Evolutionary conservation across 2,888 invertebrate genomes (phyloP).

Genomic region (Microchrysa polita): DNA sequence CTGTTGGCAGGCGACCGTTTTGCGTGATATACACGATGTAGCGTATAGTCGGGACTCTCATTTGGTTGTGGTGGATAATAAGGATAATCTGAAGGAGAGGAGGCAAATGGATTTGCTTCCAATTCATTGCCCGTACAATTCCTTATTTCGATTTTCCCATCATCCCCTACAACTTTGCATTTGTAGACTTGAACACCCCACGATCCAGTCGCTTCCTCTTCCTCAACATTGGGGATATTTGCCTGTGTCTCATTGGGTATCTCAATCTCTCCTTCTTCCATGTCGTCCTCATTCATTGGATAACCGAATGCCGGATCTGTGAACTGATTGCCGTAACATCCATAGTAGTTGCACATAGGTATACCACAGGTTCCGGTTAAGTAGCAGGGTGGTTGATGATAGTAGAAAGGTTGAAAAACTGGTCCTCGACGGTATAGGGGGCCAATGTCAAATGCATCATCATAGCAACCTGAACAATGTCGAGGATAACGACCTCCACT

Average conservation of each 20-base stretch:
- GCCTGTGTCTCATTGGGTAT: not conserved
- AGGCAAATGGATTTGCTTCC: conserved; percentile 49
- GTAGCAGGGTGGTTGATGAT: conserved; percentile 50
- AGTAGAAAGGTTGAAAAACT: conserved; percentile 47
- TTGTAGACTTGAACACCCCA: conserved; percentile 46
- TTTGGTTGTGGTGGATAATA: conserved; percentile 21
- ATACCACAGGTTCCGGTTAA: conserved; percentile 46
- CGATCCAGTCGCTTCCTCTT: conserved; percentile 23
- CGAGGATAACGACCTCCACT: conserved; percentile 30
- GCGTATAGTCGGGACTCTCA: conserved; percentile 24
- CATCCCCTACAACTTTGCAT: conserved; percentile 48
- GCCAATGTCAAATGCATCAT: conserved; percentile 49
- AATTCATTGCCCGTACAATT: conserved; percentile 48
- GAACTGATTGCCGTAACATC: conserved; percentile 44
- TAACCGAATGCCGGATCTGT: conserved; percentile 45
- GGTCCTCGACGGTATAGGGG: conserved; percentile 50
- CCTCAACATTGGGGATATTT: not conserved
- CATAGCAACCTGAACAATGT: conserved; percentile 49
- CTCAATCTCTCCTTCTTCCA: conserved; percentile 40
- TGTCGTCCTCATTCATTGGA: not conserved
- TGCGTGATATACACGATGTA: not conserved
- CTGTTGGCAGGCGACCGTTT: not conserved
- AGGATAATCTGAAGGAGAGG: conserved; percentile 40
- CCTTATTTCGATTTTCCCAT: conserved; percentile 46
- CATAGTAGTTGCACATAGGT: conserved; percentile 40